Evolutionary conservation across 2,888 invertebrate species (phyloP).

Genomic region (Ellobium chinense): DNA sequence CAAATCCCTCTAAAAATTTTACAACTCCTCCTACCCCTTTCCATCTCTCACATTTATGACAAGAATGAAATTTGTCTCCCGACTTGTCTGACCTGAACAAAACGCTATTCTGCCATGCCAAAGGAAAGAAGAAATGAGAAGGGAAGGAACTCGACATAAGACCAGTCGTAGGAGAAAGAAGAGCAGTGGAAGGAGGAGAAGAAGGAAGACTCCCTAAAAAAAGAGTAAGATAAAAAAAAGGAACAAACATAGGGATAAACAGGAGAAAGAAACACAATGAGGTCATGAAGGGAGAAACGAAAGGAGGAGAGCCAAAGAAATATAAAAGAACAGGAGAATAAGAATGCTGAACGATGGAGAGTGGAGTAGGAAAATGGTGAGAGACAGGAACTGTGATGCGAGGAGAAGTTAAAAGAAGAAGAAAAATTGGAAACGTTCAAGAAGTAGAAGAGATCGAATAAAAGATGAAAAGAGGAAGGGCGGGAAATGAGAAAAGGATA

Average conservation of each 20-base stretch:
- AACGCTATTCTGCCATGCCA: no score
- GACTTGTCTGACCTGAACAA: no score
- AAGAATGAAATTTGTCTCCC: no score
- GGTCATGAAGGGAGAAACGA: background rate
- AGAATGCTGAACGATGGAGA: background rate
- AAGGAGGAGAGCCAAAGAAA: background rate
- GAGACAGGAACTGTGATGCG: background rate
- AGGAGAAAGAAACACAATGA: background rate
- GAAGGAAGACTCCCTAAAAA: background rate
- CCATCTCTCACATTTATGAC: no score
- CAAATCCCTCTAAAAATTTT: no score
- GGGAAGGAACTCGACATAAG: no score
- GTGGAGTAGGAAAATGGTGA: constrained; percentile 4
- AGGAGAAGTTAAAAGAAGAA: background rate
- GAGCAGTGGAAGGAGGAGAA: background rate
- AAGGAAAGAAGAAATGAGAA: no score
- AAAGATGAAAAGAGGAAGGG: background rate
- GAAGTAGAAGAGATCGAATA: background rate
- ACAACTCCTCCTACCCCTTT: no score
- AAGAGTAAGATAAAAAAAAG: background rate
- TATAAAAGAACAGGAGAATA: background rate
- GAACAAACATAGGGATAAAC: background rate
- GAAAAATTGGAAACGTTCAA: background rate
- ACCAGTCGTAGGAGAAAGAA: no score
- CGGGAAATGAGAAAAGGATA: background rate